Percentiles rank a stretch among this genome's conserved stretches.
Evolutionary conservation across 2,888 invertebrate species (phyloP).

Genomic region (Apamea anceps): DNA sequence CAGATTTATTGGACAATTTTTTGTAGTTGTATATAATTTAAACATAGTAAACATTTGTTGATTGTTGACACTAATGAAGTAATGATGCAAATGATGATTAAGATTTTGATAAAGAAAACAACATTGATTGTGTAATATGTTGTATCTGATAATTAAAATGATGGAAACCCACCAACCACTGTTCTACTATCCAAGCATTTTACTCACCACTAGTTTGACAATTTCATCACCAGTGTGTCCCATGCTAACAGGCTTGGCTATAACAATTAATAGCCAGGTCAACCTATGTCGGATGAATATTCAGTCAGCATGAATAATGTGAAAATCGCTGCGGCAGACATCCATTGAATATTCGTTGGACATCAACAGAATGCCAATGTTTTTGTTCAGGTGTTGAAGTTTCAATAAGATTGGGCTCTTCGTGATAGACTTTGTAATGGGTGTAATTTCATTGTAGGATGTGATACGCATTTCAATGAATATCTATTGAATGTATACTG

Average conservation of each 20-base stretch:
- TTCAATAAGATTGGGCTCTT: constrained; percentile 67
- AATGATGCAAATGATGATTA: background rate
- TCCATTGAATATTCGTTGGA: constrained; percentile 81
- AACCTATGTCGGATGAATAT: constrained; percentile 86
- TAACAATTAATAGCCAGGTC: constrained; percentile 87
- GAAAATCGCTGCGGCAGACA: constrained; percentile 80
- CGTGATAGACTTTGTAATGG: constrained; percentile 57
- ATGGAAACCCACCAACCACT: background rate
- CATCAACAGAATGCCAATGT: constrained; percentile 75
- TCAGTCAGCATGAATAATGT: constrained; percentile 86
- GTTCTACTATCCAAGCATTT: background rate
- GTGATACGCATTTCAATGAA: constrained; percentile 39
- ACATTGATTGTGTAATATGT: background rate
- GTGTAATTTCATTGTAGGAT: constrained; percentile 31
- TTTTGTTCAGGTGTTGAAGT: constrained; percentile 80
- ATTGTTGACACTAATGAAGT: background rate
- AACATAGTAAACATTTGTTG: background rate
- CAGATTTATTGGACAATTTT: background rate
- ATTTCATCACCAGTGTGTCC: constrained; percentile 66
- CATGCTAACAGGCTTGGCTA: constrained; percentile 76
- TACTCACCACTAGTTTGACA: constrained; percentile 64
- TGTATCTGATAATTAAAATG: background rate
- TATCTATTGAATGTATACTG: constrained; percentile 38
- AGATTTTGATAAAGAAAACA: background rate
- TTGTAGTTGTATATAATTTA: background rate